Base-by-base conservation (phyloP, 2,888 invertebrate species). In the Coenonympha glycerion region DNA sequence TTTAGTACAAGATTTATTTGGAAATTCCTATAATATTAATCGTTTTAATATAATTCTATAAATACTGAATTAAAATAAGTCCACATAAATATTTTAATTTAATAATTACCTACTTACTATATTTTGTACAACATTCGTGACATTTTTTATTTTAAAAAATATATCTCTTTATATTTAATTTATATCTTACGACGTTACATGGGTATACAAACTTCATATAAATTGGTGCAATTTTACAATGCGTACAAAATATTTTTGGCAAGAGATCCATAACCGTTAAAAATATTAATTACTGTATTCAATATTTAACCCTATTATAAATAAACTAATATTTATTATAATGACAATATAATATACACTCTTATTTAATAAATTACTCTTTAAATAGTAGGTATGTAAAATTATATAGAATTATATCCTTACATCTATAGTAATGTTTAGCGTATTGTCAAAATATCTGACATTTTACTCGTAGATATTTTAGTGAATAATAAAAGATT, bases 201-300 rank as follows among this genome's bases (percentile, higher is more conserved):
- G 15, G 16, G 16, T 33, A 11, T 30, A 30, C 41, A 41, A 28
- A 19, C 30, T n/a, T 28, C 11, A 21, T 8, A 21, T 21, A 42
- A 19, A 42, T 2, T 21, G 11, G 31, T 22, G 44, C 44, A 42
- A 13, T 31, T 44, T 44, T 44, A 44, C 44, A 44, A 44, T 44
- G 44, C 44, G 15, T 44, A 22, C 15, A 31, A 31, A 44, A 31
- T 33, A 21, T 33, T 33, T 44, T 44, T 44, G 44, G 44, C 44
- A 44, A 44, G 44, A 44, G 21, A 44, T 44, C 44, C 44, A 33
- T 44, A 44, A 44, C 44, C 31, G 9, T 33, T n/a, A n/a, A n/a
- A n/a, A 21, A 44, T 22, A 44, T 15, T 31, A 44, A 31, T 15
- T 16, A 18, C 11, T 6, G 11, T 50, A 9, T 28, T 49, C 13